Evolutionary conservation across 1,140 invertebrate genomes (phyloP), one percentile per base, ranked within the genome.

Genomic region (Temnothorax longispinosus): DNA sequence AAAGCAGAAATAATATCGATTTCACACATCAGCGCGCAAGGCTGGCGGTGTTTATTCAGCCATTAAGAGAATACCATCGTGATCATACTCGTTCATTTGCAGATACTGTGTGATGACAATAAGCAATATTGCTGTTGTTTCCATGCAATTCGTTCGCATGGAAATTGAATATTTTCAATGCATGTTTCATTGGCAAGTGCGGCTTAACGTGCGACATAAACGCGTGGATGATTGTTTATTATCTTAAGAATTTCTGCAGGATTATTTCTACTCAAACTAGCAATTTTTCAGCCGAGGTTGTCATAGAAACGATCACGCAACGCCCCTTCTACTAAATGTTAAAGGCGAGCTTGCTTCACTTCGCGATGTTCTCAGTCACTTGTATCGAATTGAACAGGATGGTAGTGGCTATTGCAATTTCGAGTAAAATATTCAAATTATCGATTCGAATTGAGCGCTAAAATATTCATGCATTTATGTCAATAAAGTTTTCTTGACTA

Each of bases 271-370:
- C 69, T 75, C 50, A 74, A 60, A 58, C 47, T 72, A 35, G 41
- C 18, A 41, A 60, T 62, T 60, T 69, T 62, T 74, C 52, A 52
- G 10, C 10, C 44, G 27, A 44, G 41, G 80, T 62, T 84, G 80
- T 84, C 80, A 84, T 84, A 58, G 80, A 60, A 75, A 84, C 80
- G 69, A 84, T 84, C 54, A 84, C 62, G 41, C 54, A 21, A 84
- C 35, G n/a, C 56, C 80, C 80, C 80, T 38, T 75, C n/a, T n/a
- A 32, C 8, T 84, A 84, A 82, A 84, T 84, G 80, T 74, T 75
- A 84, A 84, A 60, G 32, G 80, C 69, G 32, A 60, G 67, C 4
- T 60, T 81, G 47, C 35, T 71, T 81, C 15, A 56, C 77, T 35
- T 47, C 2, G 4, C 54, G 27, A 75, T 13, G 47, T 47, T 32